These are phyloP conservation scores for Mormyrus lacerda DNA, from an alignment of 2,113 vertebrate species.

Conservation along the genomic window DNA sequence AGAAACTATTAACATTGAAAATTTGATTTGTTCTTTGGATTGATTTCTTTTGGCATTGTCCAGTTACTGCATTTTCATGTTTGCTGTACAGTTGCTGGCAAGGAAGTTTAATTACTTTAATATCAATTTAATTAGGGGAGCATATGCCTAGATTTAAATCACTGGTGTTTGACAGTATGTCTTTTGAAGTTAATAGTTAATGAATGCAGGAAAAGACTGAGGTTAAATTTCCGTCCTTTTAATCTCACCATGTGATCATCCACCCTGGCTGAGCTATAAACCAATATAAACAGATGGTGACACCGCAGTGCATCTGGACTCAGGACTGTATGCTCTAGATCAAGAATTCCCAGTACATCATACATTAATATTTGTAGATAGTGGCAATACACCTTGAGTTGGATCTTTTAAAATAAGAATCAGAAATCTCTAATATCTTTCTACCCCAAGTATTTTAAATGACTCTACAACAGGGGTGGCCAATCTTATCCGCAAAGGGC, in stretches of 20 bases:
- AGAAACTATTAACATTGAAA: background rate
- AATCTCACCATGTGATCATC: background rate
- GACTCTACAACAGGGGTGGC: background rate
- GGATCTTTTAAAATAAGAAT: background rate
- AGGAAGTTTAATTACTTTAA: conserved; percentile 3
- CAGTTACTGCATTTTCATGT: background rate
- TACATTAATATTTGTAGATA: background rate
- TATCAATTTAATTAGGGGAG: background rate
- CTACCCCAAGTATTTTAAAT: background rate
- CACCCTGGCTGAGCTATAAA: background rate
- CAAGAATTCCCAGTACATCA: background rate
- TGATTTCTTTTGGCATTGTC: background rate
- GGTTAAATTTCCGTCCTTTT: background rate
- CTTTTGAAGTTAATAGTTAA: conserved; percentile 8
- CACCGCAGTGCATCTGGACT: conserved; percentile 6
- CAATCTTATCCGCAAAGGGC: no score
- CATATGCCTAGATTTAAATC: background rate
- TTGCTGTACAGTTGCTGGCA: background rate
- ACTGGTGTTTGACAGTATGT: background rate
- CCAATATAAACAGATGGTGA: background rate
- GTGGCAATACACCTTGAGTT: background rate
- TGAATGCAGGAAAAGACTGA: background rate
- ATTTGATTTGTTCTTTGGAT: background rate
- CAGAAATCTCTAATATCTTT: background rate
- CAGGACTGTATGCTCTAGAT: background rate